Evolutionary conservation across 2,888 invertebrate genomes (phyloP), one percentile per base, ranked within the genome.

Genomic region (Adelognathus sp.): DNA sequence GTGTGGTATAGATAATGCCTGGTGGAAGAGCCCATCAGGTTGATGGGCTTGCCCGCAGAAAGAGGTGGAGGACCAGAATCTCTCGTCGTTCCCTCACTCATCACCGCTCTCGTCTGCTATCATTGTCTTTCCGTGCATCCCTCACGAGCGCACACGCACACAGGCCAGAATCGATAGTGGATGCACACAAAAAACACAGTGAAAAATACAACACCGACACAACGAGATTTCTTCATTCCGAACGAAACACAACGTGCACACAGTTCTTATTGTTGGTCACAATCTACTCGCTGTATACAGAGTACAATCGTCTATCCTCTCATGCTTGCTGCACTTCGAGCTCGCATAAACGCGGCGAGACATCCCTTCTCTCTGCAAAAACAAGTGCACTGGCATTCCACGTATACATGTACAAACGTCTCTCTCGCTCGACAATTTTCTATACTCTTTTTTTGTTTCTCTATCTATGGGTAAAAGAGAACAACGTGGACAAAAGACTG

Each of bases 271-370:
- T 69, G 73, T 69, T 58, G 52, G 69, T 44, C 58, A 58, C 63
- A 78, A 78, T 73, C 73, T 50, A 56, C 56, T n/a, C 63, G 67
- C 27, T 31, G 58, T 31, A 54, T 33, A 7, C 63, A 70, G 46
- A n/a, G 24, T n/a, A 78, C 78, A 78, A 74, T 78, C 69, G 64
- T 64, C 63, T 70, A 11, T n/a, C 46, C 39, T 63, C 50, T 58
- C 33, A 61, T 71, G 29, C 63, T 21, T 36, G 21, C 56, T 41
- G 54, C n/a, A n/a, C 24, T 63, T 21, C 11, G 36, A 14, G 52
- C 41, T 79, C 52, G 50, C 52, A 36, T 46, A 54, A 66, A 64
- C 36, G 27, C 36, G 50, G 54, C 60, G 44, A 69, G 41, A 52
- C 64, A 41, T 54, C 33, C 39, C 44, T 71, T 52, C 54, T 61